A percentile compares a stretch with the other conserved stretches of the same genome.
Evolutionary conservation across 2,888 invertebrate species (phyloP).

Genomic region (Lepeophtheirus nordmannii): DNA sequence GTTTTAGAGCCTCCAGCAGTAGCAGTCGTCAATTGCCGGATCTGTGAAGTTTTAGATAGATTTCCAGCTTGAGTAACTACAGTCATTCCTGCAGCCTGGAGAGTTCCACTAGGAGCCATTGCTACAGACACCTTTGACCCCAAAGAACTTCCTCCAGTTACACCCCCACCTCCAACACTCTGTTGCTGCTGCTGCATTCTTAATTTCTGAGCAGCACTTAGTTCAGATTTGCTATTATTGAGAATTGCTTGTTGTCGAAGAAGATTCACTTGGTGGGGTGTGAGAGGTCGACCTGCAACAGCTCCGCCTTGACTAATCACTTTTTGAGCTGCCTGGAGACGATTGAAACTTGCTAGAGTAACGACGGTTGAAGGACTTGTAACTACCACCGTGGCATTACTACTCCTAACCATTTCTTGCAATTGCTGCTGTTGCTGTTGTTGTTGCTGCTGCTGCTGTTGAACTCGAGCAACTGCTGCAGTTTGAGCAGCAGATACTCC

Average conservation of each 20-base stretch:
- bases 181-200: constrained; percentile 27
- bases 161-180: constrained; percentile 28
- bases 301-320: constrained; percentile 28
- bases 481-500: constrained; percentile 28
- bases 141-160: not conserved
- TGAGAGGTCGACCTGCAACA: constrained; percentile 30
- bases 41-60: constrained; percentile 33
- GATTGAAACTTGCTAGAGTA: constrained; percentile 34
- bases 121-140: constrained; percentile 11
- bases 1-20: constrained; percentile 29
- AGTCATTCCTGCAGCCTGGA: constrained; percentile 35
- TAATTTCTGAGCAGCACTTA: constrained; percentile 23
- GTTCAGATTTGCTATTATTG: constrained; percentile 30
- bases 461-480: constrained; percentile 29
- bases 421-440: constrained; percentile 29
- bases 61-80: constrained; percentile 45
- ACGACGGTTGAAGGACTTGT: constrained; percentile 30
- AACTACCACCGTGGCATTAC: constrained; percentile 9
- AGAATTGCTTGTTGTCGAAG: constrained; percentile 36
- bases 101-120: constrained; percentile 12
- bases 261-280: constrained; percentile 22
- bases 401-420: constrained; percentile 27
- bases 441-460: constrained; percentile 29
- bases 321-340: constrained; percentile 33
- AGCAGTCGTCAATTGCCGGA: constrained; percentile 33